These are phyloP conservation scores for Bibio marci DNA, from an alignment of 2,888 invertebrate genomes.

Conservation along the genomic window DNA sequence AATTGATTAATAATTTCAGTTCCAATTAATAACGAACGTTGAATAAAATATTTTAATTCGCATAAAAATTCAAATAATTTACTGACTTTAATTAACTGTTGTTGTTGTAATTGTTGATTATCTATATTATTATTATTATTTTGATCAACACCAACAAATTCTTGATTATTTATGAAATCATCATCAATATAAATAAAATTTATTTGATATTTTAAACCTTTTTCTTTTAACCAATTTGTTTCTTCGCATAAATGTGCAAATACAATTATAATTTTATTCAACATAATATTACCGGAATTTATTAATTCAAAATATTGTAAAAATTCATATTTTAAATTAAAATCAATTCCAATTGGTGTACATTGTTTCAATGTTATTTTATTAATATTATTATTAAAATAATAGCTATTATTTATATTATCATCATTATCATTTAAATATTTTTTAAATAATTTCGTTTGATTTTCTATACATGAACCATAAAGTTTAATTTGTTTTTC, in stretches of 20 bases:
- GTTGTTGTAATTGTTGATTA: background rate
- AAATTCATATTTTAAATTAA: conserved; percentile 33
- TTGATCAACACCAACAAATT: background rate
- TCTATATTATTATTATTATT: background rate
- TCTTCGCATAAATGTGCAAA: conserved; percentile 66
- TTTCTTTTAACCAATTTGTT: conserved; percentile 44
- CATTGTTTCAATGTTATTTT: background rate
- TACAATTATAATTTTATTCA: conserved; percentile 63
- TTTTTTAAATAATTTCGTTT: too few species aligned
- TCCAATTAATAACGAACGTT: conserved; percentile 52
- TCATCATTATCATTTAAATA: too few species aligned
- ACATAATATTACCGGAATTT: conserved; percentile 64
- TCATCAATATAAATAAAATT: conserved; percentile 25
- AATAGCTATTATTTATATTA: too few species aligned
- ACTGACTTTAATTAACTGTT: conserved; percentile 24
- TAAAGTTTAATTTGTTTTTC: background rate
- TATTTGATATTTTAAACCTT: conserved; percentile 42
- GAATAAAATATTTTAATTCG: conserved; percentile 45
- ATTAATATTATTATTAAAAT: too few species aligned
- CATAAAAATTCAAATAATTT: conserved; percentile 42
- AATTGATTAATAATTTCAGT: conserved; percentile 58
- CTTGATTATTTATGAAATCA: conserved; percentile 10
- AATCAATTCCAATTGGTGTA: background rate
- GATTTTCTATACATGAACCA: too few species aligned
- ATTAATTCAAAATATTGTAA: conserved; percentile 49